Evolutionary conservation across 2,797 vertebrate species (phyloP), one percentile per base, ranked within the genome.

Genomic region (Streptopelia turtur): DNA sequence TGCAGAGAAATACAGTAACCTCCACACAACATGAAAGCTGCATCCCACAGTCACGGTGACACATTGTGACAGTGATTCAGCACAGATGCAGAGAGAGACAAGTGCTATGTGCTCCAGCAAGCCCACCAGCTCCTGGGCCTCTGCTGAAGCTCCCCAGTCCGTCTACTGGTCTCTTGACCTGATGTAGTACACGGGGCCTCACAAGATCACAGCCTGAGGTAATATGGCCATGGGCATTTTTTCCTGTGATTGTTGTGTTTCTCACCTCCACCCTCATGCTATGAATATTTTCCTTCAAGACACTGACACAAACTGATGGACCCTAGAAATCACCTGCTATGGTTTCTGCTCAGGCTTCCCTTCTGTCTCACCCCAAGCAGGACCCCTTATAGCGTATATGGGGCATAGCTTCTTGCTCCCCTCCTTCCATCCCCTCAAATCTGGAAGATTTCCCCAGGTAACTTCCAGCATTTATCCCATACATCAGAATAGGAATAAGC

Each of bases 151-250:
- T 65, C 57, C 45, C 14, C 68, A 47, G 71, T 3, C 22, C 83
- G 70, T 39, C 71, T 70, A 49, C 31, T 50, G 65, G n/a, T 69
- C 69, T 61, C 49, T 86, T 0, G 1, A 33, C 50, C 71, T 31
- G 65, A 22, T 0, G 1, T 2, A 45, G 41, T 41, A 52, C 71
- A 39, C 0, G 1, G 30, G 63, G 69, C 63, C 16, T 55, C 56
- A 41, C 61, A 74, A 43, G 33, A 71, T 49, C 72, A 43, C 65
- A 93, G 86, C 76, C 76, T 3, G 28, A 77, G 47, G 43, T 78
- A 63, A 79, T 6, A 28, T 0, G 5, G 66, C 79, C 70, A 68
- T 25, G 28, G 66, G 41, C 53, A 8, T 13, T 13, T 49, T 72
- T 35, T 60, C 11, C 64, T 87, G 33, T 4, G 3, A 23, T 22